Evolutionary conservation across 2,797 vertebrate genomes (phyloP).

Genomic region (Loris lydekkerianus): DNA sequence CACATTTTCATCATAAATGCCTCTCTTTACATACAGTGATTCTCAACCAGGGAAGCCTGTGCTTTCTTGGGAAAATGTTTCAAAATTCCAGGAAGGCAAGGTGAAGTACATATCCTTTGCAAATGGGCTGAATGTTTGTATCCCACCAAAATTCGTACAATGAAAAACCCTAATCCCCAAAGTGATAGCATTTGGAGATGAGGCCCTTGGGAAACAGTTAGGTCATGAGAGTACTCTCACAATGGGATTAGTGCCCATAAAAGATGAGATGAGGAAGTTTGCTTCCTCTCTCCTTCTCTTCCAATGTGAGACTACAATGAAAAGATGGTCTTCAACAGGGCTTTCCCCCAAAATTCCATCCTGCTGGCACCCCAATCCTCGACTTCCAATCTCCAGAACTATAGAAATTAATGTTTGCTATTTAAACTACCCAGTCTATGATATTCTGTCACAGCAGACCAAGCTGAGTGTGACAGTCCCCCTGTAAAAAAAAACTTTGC

Average conservation of each 20-base stretch:
- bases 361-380: background rate
- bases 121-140: background rate
- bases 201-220: no score
- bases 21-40: background rate
- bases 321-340: background rate
- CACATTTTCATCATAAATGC: background rate
- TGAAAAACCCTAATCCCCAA: background rate
- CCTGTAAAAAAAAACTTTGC: background rate
- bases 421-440: background rate
- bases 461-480: background rate
- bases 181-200: background rate
- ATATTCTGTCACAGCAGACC: background rate
- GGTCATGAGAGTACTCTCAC: background rate
- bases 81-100: background rate
- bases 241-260: background rate
- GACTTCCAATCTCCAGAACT: background rate
- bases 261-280: background rate
- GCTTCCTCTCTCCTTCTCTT: background rate
- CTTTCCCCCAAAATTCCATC: background rate
- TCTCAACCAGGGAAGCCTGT: background rate
- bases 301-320: background rate
- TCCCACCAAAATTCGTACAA: background rate
- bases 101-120: background rate
- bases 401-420: background rate
- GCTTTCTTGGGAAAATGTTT: background rate